Evolutionary conservation across 2,888 invertebrate species (phyloP), one percentile per base, ranked within the genome.

Genomic region (Spialia ferax): DNA sequence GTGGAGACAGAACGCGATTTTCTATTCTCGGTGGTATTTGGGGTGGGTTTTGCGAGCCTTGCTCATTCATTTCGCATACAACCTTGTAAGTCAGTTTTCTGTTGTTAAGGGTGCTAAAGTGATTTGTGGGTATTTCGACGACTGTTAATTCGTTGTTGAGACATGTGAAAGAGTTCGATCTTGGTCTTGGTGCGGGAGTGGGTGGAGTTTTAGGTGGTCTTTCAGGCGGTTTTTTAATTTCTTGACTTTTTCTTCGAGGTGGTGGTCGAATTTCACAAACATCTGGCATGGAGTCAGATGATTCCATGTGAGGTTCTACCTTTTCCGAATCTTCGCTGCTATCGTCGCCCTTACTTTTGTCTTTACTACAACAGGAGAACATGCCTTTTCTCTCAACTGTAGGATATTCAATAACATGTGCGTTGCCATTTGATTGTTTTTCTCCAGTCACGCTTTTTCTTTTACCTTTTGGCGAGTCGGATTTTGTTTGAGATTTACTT

Each of bases 311-410:
- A 18, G 81, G 76, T 69, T 92, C 89, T 35, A 83, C 79, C 74
- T 88, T 88, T 69, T 88, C 89, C 32, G 82, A 79, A 79, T 94
- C 87, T 45, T 94, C 94, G 15, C 88, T 86, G 70, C 83, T 94
- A 65, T 94, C 94, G 55, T 94, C 94, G 48, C 86, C 94, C 83
- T 84, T 95, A 78, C 86, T 94, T 85, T 88, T 93, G 75, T 94
- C 94, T 86, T 95, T 96, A 64, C 95, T 95, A 78, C 96, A 96
- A 79, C 96, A 96, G 2, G 96, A 96, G 81, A 96, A 96, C 82
- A 96, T 95, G 65, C 95, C 95, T 88, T 96, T 96, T 52, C 96
- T 93, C 82, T 96, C 96, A 4, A 96, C 95, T 0, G 96, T 96
- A 0, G 96, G 95, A 78, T 96, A 96, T 79, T 96, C 96, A 78